Evolutionary conservation across 1,140 invertebrate genomes (phyloP), one percentile per base, ranked within the genome.

Genomic region (Paramacrobiotus metropolitanus): DNA sequence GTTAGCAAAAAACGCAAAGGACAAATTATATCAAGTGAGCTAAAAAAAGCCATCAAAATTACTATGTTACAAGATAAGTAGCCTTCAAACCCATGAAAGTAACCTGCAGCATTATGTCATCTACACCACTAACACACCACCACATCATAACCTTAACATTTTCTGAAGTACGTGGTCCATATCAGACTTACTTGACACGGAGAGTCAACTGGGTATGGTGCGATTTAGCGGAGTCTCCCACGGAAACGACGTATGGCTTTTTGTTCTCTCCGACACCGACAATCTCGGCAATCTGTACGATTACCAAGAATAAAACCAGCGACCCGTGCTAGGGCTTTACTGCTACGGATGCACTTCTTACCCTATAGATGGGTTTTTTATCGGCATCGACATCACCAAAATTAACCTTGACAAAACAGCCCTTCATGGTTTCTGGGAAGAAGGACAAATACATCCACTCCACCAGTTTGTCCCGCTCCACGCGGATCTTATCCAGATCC

Each of bases 391-490:
- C 84, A 68, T 86, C 85, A 0, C 93, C 94, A 67, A 98, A 96
- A 28, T 90, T 89, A 69, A 99, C 88, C 29, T 90, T 77, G 0
- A 97, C 93, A 75, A 88, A 98, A 72, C 89, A 95, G 29, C 92
- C 92, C 64, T 80, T 79, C 1, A 87, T 87, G 1, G 90, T 84
- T 48, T 83, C 78, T 64, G 83, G 81, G 68, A 99, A 98, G 72
- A 94, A 94, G 20, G 94, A 94, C 65, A 94, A 77, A 75, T 97
- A 91, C 21, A 96, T 87, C 72, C 94, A 89, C 66, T 84, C 81
- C 74, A 95, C 91, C 70, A 96, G 77, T 75, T 93, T 94, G 70
- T 86, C 82, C 66, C 92, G 81, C 29, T 89, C 93, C 2, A 97
- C 71, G 62, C 90, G 77, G 60, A 95, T 82, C 73, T 84, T 84